Conservation (phyloP, 1,140 invertebrate species). For the Trichonephila clavipes region DNA sequence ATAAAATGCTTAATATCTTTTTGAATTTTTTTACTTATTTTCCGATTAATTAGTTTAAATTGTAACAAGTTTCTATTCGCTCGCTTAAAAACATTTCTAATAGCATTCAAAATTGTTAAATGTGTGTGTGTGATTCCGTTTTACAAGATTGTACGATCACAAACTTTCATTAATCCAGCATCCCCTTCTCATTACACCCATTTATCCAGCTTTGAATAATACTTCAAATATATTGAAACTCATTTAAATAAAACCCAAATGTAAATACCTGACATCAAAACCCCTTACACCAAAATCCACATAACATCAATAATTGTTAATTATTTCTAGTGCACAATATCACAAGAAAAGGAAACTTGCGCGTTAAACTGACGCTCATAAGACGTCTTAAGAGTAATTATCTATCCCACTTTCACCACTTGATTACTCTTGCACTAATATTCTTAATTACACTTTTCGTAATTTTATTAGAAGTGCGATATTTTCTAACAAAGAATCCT, state of each 20-base stretch:
- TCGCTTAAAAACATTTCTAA: background rate
- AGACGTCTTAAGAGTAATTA: slow-evolving; percentile 9
- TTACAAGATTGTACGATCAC: background rate
- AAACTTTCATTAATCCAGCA: background rate
- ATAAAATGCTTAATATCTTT: too few species aligned
- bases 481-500: slow-evolving; percentile 6
- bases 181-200: background rate
- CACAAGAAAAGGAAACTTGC: background rate
- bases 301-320: slow-evolving; percentile 14
- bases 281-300: background rate
- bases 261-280: background rate
- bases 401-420: slow-evolving; percentile 14
- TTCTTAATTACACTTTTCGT: slow-evolving; percentile 11
- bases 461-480: slow-evolving; percentile 22
- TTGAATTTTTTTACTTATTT: too few species aligned
- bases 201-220: slow-evolving; percentile 9
- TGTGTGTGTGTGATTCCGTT: background rate
- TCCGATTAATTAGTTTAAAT: too few species aligned
- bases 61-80: too few species aligned
- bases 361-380: background rate
- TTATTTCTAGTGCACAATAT: background rate
- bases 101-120: background rate
- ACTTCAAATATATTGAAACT: background rate
- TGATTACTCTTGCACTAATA: slow-evolving; percentile 21
- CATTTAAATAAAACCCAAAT: background rate